These are phyloP conservation scores for Oligia fasciuncula DNA, from an alignment of 2,888 invertebrate genomes.

Conservation along the genomic window DNA sequence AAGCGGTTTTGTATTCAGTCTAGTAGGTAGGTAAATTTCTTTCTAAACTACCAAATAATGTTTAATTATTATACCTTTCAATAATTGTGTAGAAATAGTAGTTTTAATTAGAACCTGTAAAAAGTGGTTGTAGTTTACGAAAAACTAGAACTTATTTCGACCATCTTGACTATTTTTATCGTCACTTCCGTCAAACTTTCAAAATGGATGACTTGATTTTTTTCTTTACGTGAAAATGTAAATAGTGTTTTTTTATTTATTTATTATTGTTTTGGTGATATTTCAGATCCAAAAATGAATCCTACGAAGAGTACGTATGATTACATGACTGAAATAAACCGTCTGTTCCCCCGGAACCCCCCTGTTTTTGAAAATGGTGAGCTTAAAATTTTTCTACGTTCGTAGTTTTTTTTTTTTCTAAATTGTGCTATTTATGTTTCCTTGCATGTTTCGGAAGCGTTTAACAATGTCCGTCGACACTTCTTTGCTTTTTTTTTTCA, in stretches of 20 bases:
- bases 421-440: neutral
- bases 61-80: neutral
- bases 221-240: conserved; percentile 52
- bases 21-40: too few species aligned
- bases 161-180: neutral
- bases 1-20: too few species aligned
- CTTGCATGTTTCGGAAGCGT: neutral
- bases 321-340: conserved; percentile 77
- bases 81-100: neutral
- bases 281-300: conserved; percentile 76
- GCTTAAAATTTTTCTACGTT: conserved; percentile 40
- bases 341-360: conserved; percentile 72
- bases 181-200: conserved; percentile 48
- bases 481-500: neutral
- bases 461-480: neutral
- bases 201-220: conserved; percentile 52
- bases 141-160: neutral
- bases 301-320: conserved; percentile 75
- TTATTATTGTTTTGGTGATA: conserved; percentile 55
- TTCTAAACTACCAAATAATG: too few species aligned
- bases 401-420: neutral
- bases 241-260: conserved; percentile 50
- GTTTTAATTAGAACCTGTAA: neutral
- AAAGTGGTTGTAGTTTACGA: too few species aligned
- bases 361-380: conserved; percentile 74